Conservation (phyloP, 1,140 invertebrate genomes). For the Sminthurides bifidus region DNA sequence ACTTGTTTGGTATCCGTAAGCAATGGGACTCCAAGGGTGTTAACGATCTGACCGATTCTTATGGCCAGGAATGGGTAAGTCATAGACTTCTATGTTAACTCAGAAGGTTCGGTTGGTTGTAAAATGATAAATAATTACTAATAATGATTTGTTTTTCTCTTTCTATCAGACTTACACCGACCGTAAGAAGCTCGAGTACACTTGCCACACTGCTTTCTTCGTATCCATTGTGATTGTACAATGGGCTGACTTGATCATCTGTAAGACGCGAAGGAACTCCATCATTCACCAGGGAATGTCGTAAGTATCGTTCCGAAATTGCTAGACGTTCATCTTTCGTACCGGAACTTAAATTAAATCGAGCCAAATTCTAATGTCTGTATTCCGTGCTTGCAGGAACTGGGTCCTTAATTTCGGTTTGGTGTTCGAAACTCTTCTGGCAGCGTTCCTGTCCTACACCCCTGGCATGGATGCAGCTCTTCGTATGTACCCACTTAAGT, state of each 20-base stretch:
- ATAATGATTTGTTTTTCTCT: conserved; percentile 4
- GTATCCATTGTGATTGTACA: conserved; percentile 96
- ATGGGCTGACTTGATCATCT: conserved; percentile 97
- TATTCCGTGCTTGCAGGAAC: conserved; percentile 15
- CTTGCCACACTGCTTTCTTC: conserved; percentile 97
- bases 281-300: conserved; percentile 96
- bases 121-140: not conserved
- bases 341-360: not conserved
- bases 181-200: conserved; percentile 89
- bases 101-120: not conserved
- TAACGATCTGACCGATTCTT: conserved; percentile 91
- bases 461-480: conserved; percentile 94
- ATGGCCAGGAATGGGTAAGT: conserved; percentile 96
- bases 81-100: not conserved
- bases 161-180: conserved; percentile 64
- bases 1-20: conserved; percentile 81
- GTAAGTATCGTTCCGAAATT: conserved; percentile 40
- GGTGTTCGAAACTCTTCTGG: conserved; percentile 82
- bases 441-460: conserved; percentile 87
- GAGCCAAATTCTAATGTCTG: not conserved
- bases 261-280: conserved; percentile 92
- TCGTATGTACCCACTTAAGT: conserved; percentile 93
- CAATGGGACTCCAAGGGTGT: conserved; percentile 92
- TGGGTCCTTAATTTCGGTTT: conserved; percentile 92
- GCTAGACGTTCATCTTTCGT: not conserved